Conservation (phyloP, 2,797 vertebrate genomes). For the Enteromius viviparus region DNA sequence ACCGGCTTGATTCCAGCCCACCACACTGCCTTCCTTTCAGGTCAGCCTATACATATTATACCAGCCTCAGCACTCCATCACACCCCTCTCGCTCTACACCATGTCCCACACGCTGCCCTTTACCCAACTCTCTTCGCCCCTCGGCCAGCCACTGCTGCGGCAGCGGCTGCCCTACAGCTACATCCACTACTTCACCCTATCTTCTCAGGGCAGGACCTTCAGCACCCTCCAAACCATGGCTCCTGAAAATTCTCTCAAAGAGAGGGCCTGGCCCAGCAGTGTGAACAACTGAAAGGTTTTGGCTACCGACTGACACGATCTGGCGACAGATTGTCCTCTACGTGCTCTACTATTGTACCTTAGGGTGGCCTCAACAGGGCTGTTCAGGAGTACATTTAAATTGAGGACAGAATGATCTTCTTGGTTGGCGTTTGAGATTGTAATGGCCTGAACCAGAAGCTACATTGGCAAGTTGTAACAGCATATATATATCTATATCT, state of each 20-base stretch:
- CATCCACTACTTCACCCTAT: constrained; percentile 97
- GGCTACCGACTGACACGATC: neutral
- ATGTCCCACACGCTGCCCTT: constrained; percentile 89
- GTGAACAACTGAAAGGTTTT: constrained; percentile 28
- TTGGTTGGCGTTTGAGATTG: constrained; percentile 11
- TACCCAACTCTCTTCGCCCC: constrained; percentile 93
- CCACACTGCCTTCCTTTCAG: constrained; percentile 91
- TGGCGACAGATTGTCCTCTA: constrained; percentile 7
- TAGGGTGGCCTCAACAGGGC: neutral
- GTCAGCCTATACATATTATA: constrained; percentile 98
- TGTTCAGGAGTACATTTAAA: neutral
- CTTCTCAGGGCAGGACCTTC: constrained; percentile 99
- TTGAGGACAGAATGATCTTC: neutral
- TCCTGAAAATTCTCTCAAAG: constrained; percentile 79
- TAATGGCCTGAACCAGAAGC: constrained; percentile 11
- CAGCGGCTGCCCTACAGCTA: constrained; percentile 92
- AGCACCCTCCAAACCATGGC: constrained; percentile 96
- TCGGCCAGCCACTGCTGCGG: constrained; percentile 83
- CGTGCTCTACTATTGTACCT: neutral
- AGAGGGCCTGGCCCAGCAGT: constrained; percentile 50
- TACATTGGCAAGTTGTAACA: neutral
- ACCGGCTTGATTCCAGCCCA: constrained; percentile 90
- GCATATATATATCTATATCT: neutral
- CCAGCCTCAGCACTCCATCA: constrained; percentile 95
- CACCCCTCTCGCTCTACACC: constrained; percentile 92